Evolutionary conservation across 2,888 invertebrate species (phyloP).

Genomic region (Pristionchus maxplancki): DNA sequence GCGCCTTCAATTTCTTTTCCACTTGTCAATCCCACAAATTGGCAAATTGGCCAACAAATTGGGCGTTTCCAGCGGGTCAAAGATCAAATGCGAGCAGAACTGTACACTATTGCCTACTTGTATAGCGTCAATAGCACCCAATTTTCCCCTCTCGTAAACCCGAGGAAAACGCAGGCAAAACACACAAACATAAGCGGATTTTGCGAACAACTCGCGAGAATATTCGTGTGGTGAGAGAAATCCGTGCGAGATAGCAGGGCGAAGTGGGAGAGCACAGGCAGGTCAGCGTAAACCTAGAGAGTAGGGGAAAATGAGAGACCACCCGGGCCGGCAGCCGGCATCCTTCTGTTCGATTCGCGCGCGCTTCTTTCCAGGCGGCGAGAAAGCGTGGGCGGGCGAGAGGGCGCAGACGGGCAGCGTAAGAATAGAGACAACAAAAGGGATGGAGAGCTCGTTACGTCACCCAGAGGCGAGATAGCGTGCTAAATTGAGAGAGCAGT

Average conservation of each 20-base stretch:
- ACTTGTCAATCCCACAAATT: background rate
- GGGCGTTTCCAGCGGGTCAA: background rate
- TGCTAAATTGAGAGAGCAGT: background rate
- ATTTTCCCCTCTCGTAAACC: background rate
- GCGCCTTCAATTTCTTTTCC: background rate
- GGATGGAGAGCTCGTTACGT: constrained; percentile 18
- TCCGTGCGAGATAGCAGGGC: background rate
- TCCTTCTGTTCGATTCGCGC: background rate
- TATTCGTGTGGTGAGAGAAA: background rate
- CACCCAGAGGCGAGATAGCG: constrained; percentile 36
- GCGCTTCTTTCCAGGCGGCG: constrained; percentile 1
- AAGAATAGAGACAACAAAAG: background rate
- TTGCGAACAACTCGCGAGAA: constrained; percentile 4
- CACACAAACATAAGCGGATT: background rate
- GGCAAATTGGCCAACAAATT: too few species aligned
- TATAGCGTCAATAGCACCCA: background rate
- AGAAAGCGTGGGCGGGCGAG: background rate
- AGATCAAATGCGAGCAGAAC: background rate
- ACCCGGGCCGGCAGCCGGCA: background rate
- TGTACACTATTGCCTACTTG: background rate
- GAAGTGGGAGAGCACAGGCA: constrained; percentile 21
- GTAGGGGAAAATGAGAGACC: background rate
- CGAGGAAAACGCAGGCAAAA: background rate
- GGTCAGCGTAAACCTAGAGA: background rate
- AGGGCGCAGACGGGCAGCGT: constrained; percentile 5